Percentiles rank a stretch among this genome's conserved stretches.
These are phyloP conservation scores for Burhinus oedicnemus DNA, from an alignment of 2,113 vertebrate genomes.

Conservation along the genomic window DNA sequence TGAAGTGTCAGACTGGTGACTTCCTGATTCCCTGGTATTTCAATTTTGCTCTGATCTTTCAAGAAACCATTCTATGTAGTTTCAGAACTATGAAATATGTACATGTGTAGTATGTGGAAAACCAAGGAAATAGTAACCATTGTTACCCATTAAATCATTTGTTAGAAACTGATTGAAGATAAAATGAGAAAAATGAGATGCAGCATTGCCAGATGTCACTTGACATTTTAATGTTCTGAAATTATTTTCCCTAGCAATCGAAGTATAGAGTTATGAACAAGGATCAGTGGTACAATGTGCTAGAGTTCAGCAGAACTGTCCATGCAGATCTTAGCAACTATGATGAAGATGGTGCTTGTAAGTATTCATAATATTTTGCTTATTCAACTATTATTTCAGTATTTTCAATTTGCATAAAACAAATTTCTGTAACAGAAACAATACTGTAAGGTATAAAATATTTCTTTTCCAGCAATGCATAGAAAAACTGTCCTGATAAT, in stretches of 20 bases:
- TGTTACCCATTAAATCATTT: neutral
- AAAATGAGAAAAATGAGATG: neutral
- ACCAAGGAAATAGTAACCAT: neutral
- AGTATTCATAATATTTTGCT: conserved; percentile 72
- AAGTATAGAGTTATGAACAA: conserved; percentile 98
- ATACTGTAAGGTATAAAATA: neutral
- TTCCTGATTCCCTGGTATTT: neutral
- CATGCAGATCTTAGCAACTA: conserved; percentile 96
- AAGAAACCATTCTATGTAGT: neutral
- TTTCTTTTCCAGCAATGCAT: neutral
- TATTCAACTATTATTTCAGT: neutral
- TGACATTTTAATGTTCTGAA: conserved; percentile 21
- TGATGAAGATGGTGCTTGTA: conserved; percentile 96
- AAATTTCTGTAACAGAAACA: neutral
- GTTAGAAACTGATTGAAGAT: neutral
- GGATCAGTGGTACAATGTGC: conserved; percentile 98
- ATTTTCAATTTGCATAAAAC: neutral
- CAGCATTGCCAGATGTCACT: neutral
- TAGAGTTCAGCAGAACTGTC: conserved; percentile 97
- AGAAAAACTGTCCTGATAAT: neutral
- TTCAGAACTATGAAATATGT: neutral
- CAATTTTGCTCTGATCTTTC: neutral
- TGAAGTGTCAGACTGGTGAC: neutral
- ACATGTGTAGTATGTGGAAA: neutral
- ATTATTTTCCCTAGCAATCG: conserved; percentile 84